Evolutionary conservation across 2,888 invertebrate species (phyloP).

Genomic region (Drosophila neonasuta): DNA sequence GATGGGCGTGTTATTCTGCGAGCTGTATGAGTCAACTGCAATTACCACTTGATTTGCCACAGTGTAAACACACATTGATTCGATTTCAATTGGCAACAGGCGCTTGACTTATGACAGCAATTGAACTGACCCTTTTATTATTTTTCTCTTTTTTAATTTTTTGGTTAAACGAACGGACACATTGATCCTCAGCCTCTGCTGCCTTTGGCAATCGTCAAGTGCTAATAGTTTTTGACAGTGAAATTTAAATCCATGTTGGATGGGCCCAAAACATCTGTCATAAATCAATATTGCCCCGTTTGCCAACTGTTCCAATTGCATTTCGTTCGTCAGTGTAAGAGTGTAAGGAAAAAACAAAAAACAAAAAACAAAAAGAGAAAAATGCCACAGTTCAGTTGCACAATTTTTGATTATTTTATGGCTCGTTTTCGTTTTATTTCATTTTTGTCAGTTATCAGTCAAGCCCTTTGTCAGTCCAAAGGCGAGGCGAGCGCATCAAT

Average conservation of each 20-base stretch:
- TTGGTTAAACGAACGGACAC: not conserved
- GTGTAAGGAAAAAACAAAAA: conserved; percentile 7
- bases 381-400: conserved; percentile 26
- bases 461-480: conserved; percentile 59
- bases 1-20: conserved; percentile 1
- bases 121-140: conserved; percentile 19
- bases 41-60: not conserved
- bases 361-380: too few relatives aligned
- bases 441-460: conserved; percentile 60
- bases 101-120: conserved; percentile 48
- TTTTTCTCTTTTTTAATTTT: not conserved
- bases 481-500: conserved; percentile 46
- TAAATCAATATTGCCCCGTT: conserved; percentile 63
- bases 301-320: conserved; percentile 32
- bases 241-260: conserved; percentile 48
- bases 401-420: conserved; percentile 58
- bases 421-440: conserved; percentile 17
- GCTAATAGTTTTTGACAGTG: conserved; percentile 48
- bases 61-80: conserved; percentile 22
- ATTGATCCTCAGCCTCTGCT: not conserved
- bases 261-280: conserved; percentile 51
- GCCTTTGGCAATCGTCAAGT: conserved; percentile 16
- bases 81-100: conserved; percentile 32
- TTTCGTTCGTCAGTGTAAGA: conserved; percentile 5
- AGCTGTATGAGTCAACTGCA: conserved; percentile 13